These are phyloP conservation scores for Anarhynchus alexandrinus DNA, from an alignment of 2,113 vertebrate species.

Conservation along the genomic window DNA sequence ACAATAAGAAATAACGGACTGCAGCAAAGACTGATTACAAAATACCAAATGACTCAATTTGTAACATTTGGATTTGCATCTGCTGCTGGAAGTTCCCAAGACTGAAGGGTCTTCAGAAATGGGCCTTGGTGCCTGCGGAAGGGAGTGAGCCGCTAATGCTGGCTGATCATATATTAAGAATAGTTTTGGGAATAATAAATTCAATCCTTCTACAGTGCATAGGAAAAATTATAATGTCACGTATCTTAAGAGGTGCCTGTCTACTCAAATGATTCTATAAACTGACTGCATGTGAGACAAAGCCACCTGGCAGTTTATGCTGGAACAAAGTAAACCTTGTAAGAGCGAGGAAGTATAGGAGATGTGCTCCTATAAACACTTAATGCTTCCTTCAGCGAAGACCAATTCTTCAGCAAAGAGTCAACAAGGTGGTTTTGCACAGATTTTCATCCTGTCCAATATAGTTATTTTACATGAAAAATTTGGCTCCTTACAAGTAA, in stretches of 20 bases:
- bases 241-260: background rate
- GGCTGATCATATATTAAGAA: background rate
- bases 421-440: background rate
- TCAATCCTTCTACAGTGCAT: background rate
- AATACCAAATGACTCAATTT: background rate
- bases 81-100: conserved; percentile 7
- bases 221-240: background rate
- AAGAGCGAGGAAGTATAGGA: background rate
- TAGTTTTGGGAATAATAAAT: background rate
- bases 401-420: background rate
- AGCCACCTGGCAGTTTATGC: background rate
- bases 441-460: background rate
- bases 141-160: background rate
- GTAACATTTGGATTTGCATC: background rate
- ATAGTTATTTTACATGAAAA: background rate
- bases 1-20: background rate
- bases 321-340: background rate
- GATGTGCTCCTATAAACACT: background rate
- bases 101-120: background rate
- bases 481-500: background rate
- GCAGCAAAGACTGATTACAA: conserved; percentile 2
- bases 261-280: background rate
- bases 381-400: background rate
- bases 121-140: background rate
- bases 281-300: background rate